Conservation (phyloP, 2,888 invertebrate genomes). For the Philaethria dido region DNA sequence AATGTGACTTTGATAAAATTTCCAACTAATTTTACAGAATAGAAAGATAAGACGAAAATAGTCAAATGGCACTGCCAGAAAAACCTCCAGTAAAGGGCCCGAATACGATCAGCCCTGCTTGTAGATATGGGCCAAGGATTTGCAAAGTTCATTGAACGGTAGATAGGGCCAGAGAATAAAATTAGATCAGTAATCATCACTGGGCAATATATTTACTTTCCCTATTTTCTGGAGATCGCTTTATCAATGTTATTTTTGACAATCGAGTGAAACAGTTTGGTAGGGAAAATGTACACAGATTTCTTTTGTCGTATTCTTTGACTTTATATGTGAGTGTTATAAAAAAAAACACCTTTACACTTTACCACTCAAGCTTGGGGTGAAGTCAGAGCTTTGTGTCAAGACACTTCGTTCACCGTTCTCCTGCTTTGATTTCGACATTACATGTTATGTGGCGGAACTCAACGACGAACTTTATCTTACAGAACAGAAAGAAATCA, state of each 20-base stretch:
- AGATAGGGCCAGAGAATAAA: constrained; percentile 28
- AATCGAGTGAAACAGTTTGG: constrained; percentile 16
- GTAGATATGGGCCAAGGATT: constrained; percentile 23
- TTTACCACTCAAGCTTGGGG: too few relatives aligned
- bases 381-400: too few relatives aligned
- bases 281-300: constrained; percentile 2
- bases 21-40: constrained; percentile 2
- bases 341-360: too few relatives aligned
- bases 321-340: neutral
- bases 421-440: too few relatives aligned
- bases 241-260: constrained; percentile 5
- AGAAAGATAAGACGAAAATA: constrained; percentile 15
- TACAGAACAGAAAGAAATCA: too few relatives aligned
- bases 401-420: too few relatives aligned
- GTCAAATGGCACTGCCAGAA: constrained; percentile 6
- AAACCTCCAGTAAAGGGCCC: constrained; percentile 10
- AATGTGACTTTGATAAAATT: neutral
- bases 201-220: constrained; percentile 20
- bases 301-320: constrained; percentile 3
- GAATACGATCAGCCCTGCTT: neutral
- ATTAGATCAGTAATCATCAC: constrained; percentile 17
- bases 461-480: too few relatives aligned
- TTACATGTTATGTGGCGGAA: too few relatives aligned
- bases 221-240: constrained; percentile 16
- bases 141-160: constrained; percentile 28